These are phyloP conservation scores for Cotesia congregata DNA, from an alignment of 2,888 invertebrate species.

Conservation along the genomic window DNA sequence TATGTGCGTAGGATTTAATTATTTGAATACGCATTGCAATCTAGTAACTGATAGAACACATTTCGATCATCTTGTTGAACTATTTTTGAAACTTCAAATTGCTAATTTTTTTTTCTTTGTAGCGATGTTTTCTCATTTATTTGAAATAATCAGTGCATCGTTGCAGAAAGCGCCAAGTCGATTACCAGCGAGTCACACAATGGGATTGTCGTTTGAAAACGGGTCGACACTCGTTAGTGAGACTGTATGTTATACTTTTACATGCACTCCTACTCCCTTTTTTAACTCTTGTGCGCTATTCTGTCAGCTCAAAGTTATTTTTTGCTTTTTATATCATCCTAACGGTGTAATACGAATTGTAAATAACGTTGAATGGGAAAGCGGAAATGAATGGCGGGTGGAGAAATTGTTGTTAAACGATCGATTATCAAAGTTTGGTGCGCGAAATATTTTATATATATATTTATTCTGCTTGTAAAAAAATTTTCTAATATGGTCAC, in stretches of 20 bases:
- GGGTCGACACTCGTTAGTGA: constrained; percentile 38
- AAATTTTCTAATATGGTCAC: too few relatives aligned
- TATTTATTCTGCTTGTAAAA: neutral
- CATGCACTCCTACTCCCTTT: neutral
- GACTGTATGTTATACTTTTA: constrained; percentile 10
- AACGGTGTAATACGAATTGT: constrained; percentile 4
- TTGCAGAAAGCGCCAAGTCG: constrained; percentile 28
- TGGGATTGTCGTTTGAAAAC: constrained; percentile 35
- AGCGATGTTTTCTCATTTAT: neutral
- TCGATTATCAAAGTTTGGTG: neutral
- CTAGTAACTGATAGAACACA: too few relatives aligned
- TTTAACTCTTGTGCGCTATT: neutral
- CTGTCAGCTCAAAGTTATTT: neutral
- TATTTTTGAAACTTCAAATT: neutral
- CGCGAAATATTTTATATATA: neutral
- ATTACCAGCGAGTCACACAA: constrained; percentile 31
- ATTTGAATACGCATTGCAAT: too few relatives aligned
- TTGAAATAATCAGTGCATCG: constrained; percentile 33
- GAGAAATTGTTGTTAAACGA: neutral
- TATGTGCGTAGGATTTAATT: neutral
- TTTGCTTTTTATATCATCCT: neutral
- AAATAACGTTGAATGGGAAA: constrained; percentile 2
- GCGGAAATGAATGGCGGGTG: neutral
- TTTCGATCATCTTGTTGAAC: neutral
- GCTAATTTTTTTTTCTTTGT: constrained; percentile 9